Evolutionary conservation across 1,140 invertebrate genomes (phyloP).

Genomic region (Drosophila truncata): DNA sequence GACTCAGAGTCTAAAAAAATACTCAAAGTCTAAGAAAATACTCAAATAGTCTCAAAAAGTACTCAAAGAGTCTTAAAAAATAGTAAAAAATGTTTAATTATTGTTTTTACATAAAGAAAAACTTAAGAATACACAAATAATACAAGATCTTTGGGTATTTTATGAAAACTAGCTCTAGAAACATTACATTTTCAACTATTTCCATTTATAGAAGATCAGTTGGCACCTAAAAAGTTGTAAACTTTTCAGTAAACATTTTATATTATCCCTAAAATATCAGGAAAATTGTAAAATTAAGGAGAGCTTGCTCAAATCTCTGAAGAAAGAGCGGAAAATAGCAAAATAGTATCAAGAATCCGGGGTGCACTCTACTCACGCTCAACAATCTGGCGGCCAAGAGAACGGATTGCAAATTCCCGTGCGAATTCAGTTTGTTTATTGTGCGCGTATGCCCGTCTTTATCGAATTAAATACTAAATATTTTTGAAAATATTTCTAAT

Average conservation of each 20-base stretch:
- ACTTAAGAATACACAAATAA: not conserved
- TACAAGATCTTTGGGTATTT: not conserved
- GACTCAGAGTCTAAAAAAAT: no score
- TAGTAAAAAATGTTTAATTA: no score
- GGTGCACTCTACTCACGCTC: slow-evolving; percentile 57
- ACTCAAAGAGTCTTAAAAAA: no score
- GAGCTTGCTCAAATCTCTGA: not conserved
- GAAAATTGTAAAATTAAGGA: no score
- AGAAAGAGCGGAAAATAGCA: not conserved
- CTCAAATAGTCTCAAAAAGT: no score
- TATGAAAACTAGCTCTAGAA: not conserved
- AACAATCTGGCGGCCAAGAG: slow-evolving; percentile 74
- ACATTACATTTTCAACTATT: not conserved
- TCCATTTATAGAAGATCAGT: not conserved
- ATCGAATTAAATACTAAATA: slow-evolving; percentile 46
- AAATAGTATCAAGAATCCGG: not conserved
- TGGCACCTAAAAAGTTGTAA: not conserved
- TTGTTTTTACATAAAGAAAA: no score
- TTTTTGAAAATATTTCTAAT: slow-evolving; percentile 35
- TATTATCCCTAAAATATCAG: not conserved
- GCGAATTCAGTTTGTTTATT: slow-evolving; percentile 70
- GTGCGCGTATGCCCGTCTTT: slow-evolving; percentile 21
- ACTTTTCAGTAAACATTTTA: not conserved
- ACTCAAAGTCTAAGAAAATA: no score
- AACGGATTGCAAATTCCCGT: slow-evolving; percentile 64